Evolutionary conservation across 2,888 invertebrate genomes (phyloP).

Genomic region (Agapostemon virescens): DNA sequence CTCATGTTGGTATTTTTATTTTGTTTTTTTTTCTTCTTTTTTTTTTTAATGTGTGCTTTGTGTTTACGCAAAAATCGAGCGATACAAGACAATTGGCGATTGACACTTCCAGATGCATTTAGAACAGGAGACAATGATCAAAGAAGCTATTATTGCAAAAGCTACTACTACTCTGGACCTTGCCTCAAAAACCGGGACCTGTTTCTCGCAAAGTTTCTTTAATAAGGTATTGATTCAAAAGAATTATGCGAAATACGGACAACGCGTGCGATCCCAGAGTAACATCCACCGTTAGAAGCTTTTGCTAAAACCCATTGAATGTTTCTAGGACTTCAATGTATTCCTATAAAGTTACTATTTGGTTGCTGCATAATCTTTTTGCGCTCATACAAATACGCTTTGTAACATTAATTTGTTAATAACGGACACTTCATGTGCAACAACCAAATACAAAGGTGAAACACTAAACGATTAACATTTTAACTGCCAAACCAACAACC

Average conservation of each 20-base stretch:
- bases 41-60: slow-evolving; percentile 10
- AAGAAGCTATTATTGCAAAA: slow-evolving; percentile 76
- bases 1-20: slow-evolving; percentile 6
- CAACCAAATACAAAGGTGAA: background rate
- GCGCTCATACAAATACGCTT: too few species aligned
- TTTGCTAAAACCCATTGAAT: background rate
- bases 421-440: background rate
- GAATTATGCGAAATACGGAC: slow-evolving; percentile 31
- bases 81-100: slow-evolving; percentile 47
- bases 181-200: slow-evolving; percentile 69
- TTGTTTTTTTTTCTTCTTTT: background rate
- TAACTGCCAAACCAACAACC: too few species aligned
- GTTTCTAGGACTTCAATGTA: background rate
- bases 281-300: background rate
- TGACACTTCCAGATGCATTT: slow-evolving; percentile 68
- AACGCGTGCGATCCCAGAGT: slow-evolving; percentile 37
- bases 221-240: slow-evolving; percentile 64
- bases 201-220: slow-evolving; percentile 66
- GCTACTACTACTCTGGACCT: slow-evolving; percentile 70
- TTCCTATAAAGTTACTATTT: background rate
- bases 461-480: background rate
- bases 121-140: slow-evolving; percentile 74
- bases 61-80: slow-evolving; percentile 8
- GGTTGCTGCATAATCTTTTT: too few species aligned
- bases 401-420: too few species aligned